Evolutionary conservation across 2,113 vertebrate genomes (phyloP).

Genomic region (Neotragus pygmaeus): DNA sequence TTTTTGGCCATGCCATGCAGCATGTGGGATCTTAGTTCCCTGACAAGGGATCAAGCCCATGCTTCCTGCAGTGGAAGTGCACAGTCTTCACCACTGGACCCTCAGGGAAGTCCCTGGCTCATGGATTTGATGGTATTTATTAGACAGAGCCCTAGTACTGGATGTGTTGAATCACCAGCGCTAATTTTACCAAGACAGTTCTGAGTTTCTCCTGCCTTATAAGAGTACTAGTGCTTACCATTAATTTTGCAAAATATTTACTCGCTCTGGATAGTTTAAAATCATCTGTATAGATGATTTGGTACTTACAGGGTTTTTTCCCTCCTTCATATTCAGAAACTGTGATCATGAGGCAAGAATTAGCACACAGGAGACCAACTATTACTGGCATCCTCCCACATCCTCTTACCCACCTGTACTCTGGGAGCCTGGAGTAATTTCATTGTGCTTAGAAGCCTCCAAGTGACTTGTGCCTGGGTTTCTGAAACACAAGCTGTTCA

Average conservation of each 20-base stretch:
- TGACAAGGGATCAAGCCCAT: not conserved
- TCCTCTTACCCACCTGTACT: not conserved
- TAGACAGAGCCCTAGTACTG: not conserved
- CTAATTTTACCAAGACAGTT: not conserved
- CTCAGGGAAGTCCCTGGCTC: not conserved
- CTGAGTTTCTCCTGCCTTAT: not conserved
- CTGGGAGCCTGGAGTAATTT: not conserved
- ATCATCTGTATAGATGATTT: not conserved
- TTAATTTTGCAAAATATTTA: not conserved
- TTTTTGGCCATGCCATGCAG: not conserved
- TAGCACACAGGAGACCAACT: not conserved
- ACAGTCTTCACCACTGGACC: not conserved
- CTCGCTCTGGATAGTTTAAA: not conserved
- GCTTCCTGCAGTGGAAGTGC: not conserved
- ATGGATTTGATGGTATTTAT: not conserved
- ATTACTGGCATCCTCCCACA: not conserved
- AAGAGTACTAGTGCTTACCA: not conserved
- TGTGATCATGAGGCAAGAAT: not conserved
- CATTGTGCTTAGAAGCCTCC: not conserved
- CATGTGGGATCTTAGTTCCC: not conserved
- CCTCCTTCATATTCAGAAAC: not conserved
- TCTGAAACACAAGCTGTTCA: slow-evolving; percentile 15
- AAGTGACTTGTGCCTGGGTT: not conserved
- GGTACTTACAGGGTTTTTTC: not conserved
- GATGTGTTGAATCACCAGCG: accelerated